These are phyloP conservation scores for Lasioglossum villosulum DNA, from an alignment of 2,888 invertebrate species.

Conservation along the genomic window DNA sequence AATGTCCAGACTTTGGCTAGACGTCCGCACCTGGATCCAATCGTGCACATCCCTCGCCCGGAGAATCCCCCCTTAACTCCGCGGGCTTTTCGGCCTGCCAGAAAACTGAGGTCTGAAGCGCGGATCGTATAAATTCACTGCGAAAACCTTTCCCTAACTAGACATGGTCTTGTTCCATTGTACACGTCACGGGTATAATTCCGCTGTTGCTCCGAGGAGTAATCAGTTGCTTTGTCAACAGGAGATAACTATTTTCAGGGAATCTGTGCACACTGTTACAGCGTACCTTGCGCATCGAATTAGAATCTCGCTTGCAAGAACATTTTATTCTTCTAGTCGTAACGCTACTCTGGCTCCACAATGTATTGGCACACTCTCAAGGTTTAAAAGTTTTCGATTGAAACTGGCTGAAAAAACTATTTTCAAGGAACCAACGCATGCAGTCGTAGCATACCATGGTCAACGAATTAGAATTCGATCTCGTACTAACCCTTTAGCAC, in stretches of 20 bases:
- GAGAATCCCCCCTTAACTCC: neutral
- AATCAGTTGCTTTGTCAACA: conserved; percentile 22
- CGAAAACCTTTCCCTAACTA: conserved; percentile 31
- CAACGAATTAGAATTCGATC: too few species aligned
- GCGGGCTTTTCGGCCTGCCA: conserved; percentile 21
- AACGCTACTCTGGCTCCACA: neutral
- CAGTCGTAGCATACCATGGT: too few species aligned
- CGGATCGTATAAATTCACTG: conserved; percentile 29
- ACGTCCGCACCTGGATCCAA: conserved; percentile 76
- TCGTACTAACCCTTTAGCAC: too few species aligned
- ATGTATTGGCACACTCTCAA: neutral
- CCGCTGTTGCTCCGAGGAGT: conserved; percentile 1
- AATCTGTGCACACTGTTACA: neutral
- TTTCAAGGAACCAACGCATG: too few species aligned
- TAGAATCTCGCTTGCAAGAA: neutral
- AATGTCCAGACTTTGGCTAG: conserved; percentile 77
- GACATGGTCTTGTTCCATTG: conserved; percentile 30
- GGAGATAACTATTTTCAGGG: neutral
- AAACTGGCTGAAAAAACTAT: neutral
- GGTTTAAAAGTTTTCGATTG: neutral
- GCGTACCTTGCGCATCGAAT: neutral
- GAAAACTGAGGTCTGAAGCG: conserved; percentile 11
- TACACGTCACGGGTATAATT: conserved; percentile 21
- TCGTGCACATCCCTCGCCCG: conserved; percentile 47
- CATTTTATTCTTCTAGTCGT: neutral